Percentiles rank a stretch among this genome's conserved stretches.
Conservation (phyloP, 23 tunicate species). For the Styela plicata region DNA sequence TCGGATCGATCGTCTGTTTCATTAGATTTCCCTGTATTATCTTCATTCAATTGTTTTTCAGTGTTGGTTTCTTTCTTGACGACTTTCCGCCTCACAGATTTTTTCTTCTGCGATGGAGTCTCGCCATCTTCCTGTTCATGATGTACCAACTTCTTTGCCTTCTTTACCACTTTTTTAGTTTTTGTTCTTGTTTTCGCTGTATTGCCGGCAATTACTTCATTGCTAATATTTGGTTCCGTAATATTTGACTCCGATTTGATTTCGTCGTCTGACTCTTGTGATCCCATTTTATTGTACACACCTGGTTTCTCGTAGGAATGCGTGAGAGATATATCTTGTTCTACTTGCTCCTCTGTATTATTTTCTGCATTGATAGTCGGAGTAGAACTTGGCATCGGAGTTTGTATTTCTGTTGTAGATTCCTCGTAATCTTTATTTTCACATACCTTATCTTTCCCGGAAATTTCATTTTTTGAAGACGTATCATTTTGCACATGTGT, state of each 20-base stretch:
- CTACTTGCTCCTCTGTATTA: too few relatives aligned
- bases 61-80: background rate
- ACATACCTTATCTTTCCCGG: too few relatives aligned
- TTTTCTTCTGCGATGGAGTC: background rate
- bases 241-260: background rate
- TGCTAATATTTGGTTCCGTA: background rate
- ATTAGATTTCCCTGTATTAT: background rate
- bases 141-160: background rate
- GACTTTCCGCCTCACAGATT: conserved; percentile 8
- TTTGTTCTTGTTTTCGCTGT: background rate
- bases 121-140: conserved; percentile 4
- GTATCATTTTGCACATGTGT: too few relatives aligned
- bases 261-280: background rate
- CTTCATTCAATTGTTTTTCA: background rate
- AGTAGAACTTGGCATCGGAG: too few relatives aligned
- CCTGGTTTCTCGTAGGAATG: background rate
- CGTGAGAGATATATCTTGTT: too few relatives aligned
- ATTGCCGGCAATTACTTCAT: background rate
- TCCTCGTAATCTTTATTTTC: too few relatives aligned
- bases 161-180: background rate
- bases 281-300: too few relatives aligned
- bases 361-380: too few relatives aligned
- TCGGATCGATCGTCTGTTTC: too few relatives aligned
- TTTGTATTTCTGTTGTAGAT: too few relatives aligned
- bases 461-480: too few relatives aligned